Evolutionary conservation across 2,797 vertebrate species (phyloP).

Genomic region (Lemur catta): DNA sequence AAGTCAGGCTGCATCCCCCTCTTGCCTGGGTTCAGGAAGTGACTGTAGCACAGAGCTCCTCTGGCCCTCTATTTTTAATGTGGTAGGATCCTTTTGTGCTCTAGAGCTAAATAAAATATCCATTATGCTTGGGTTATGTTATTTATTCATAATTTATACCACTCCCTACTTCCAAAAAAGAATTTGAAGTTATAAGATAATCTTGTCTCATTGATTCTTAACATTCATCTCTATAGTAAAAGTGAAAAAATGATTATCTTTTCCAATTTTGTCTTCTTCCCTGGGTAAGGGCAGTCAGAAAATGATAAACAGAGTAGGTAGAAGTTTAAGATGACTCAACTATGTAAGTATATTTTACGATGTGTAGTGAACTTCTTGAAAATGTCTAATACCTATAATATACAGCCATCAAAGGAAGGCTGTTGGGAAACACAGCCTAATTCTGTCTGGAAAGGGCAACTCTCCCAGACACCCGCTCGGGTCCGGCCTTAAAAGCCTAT

Average conservation of each 20-base stretch:
- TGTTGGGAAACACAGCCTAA: background rate
- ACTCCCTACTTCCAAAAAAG: background rate
- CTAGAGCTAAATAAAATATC: conserved; percentile 17
- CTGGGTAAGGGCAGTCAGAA: conserved; percentile 23
- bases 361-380: background rate
- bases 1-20: background rate
- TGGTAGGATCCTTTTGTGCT: background rate
- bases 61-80: background rate
- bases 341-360: background rate
- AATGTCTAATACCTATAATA: background rate
- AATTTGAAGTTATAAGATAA: background rate
- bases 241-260: background rate
- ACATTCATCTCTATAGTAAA: background rate
- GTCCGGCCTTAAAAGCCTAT: background rate
- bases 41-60: background rate
- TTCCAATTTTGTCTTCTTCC: background rate
- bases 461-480: background rate
- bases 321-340: conserved; percentile 1
- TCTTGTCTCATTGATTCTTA: background rate
- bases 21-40: background rate
- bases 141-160: background rate
- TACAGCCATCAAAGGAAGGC: background rate
- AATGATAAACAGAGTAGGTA: background rate
- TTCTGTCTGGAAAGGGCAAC: background rate
- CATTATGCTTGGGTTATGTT: background rate